phyloP scores from a whole-genome alignment of 2,888 invertebrate genomes.

The Drosophila mimetica region DNA sequence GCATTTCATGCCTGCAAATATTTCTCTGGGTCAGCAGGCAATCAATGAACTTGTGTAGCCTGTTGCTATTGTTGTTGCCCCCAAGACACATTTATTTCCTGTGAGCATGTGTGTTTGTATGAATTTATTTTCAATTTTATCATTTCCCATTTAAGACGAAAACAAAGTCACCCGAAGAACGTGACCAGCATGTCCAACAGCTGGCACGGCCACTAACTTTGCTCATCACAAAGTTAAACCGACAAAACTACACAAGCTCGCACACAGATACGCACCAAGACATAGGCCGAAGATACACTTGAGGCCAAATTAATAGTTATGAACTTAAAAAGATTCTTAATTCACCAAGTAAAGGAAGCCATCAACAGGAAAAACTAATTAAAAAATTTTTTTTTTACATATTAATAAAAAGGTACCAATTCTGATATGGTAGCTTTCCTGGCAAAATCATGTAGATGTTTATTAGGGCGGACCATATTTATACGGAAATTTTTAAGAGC shows the following conservation, averaged over 20 bases:
- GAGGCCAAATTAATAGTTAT: not conserved
- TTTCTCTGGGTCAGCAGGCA: slow-evolving; percentile 38
- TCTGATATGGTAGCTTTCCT: too few species aligned
- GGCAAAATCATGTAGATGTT: too few species aligned
- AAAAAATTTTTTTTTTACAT: too few species aligned
- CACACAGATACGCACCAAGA: slow-evolving; percentile 10
- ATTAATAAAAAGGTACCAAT: too few species aligned
- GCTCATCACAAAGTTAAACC: slow-evolving; percentile 66
- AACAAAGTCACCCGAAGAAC: slow-evolving; percentile 73
- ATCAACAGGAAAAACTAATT: too few species aligned
- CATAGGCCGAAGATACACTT: slow-evolving; percentile 1
- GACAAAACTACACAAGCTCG: slow-evolving; percentile 37
- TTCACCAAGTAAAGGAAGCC: too few species aligned
- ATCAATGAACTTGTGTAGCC: slow-evolving; percentile 46
- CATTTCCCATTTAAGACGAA: slow-evolving; percentile 79
- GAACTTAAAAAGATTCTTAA: not conserved
- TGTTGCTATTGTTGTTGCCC: slow-evolving; percentile 34
- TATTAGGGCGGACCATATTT: too few species aligned
- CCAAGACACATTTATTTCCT: slow-evolving; percentile 34
- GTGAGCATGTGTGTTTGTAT: slow-evolving; percentile 24
- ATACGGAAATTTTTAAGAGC: too few species aligned
- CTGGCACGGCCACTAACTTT: slow-evolving; percentile 74
- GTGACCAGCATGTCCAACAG: slow-evolving; percentile 68
- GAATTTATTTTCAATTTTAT: slow-evolving; percentile 74
- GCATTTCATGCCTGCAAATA: slow-evolving; percentile 23